Percentiles rank a stretch among this genome's conserved stretches.
Conservation (phyloP, 1,140 invertebrate genomes). For the Bombus soroeensis region DNA sequence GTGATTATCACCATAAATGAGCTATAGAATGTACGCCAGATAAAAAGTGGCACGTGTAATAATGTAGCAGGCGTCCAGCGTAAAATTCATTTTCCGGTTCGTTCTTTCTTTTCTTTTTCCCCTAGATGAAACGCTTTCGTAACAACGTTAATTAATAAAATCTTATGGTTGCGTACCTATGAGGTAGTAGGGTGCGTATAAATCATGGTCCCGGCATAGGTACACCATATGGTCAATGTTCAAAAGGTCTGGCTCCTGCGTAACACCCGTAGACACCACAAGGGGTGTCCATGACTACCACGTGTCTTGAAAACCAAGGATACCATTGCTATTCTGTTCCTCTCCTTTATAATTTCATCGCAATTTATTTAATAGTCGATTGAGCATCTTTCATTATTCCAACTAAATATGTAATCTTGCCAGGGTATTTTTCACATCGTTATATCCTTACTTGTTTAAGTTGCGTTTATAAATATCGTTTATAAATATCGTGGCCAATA, state of each 20-base stretch:
- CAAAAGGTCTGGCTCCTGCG: slow-evolving; percentile 53
- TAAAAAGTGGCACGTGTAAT: slow-evolving; percentile 11
- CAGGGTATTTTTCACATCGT: background rate
- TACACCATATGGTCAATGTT: slow-evolving; percentile 71
- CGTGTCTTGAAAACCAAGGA: slow-evolving; percentile 16
- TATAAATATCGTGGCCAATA: background rate
- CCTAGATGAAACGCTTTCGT: slow-evolving; percentile 10
- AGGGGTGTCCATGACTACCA: slow-evolving; percentile 64
- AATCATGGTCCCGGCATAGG: slow-evolving; percentile 65
- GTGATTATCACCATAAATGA: background rate
- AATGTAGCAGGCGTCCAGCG: slow-evolving; percentile 7
- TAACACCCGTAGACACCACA: slow-evolving; percentile 29
- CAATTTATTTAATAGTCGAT: slow-evolving; percentile 1
- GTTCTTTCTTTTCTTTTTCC: background rate
- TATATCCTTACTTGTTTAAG: background rate
- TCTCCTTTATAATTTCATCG: background rate
- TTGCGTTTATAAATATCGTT: background rate
- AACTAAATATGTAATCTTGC: background rate
- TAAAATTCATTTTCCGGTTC: slow-evolving; percentile 50
- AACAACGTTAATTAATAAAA: slow-evolving; percentile 71
- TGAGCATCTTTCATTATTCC: background rate
- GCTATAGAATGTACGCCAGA: background rate
- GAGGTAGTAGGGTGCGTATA: slow-evolving; percentile 56
- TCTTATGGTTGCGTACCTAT: slow-evolving; percentile 64
- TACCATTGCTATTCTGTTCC: background rate